Evolutionary conservation across 2,888 invertebrate genomes (phyloP), one percentile per base, ranked within the genome.

Genomic region (Seira musarum): DNA sequence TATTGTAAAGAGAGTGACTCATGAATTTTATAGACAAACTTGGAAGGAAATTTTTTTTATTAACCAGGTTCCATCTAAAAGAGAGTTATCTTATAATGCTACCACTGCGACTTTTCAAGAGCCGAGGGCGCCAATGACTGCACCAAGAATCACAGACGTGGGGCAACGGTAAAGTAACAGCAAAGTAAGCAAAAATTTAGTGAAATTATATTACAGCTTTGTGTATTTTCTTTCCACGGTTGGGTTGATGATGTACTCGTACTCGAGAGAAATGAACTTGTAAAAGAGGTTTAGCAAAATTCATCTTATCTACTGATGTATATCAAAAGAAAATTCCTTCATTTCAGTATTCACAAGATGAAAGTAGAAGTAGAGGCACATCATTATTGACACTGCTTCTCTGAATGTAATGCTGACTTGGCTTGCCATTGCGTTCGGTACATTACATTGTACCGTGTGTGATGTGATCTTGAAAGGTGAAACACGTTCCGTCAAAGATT

Each of bases 261-360:
- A 53, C n/a, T n/a, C n/a, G n/a, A n/a, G n/a, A 8, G 21, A 78
- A 71, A 71, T 70, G 49, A 77, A 77, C 76, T 76, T 65, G 68
- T 75, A 64, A 70, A 53, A 49, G 65, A 49, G 71, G 70, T 78
- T 49, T n/a, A 30, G 30, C 30, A 49, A 25, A 46, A 78, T 71
- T 78, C 77, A 66, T 71, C 77, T 66, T 78, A 78, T 78, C 77
- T 66, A 30, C 70, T n/a, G n/a, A n/a, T n/a, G n/a, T n/a, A 30
- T 30, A 30, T 30, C 30, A 30, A 30, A 30, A 30, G 30, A 30
- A n/a, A 30, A 30, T 53, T 53, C 17, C 53, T 53, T 53, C 46
- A 10, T 46, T 13, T 46, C 53, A 15, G 17, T 53, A 17, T 53
- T 53, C 53, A 17, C 5, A 3, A 53, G 53, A 15, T 6, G 53